Evolutionary conservation across 2,888 invertebrate genomes (phyloP).

Genomic region (Andricus quercusramuli): DNA sequence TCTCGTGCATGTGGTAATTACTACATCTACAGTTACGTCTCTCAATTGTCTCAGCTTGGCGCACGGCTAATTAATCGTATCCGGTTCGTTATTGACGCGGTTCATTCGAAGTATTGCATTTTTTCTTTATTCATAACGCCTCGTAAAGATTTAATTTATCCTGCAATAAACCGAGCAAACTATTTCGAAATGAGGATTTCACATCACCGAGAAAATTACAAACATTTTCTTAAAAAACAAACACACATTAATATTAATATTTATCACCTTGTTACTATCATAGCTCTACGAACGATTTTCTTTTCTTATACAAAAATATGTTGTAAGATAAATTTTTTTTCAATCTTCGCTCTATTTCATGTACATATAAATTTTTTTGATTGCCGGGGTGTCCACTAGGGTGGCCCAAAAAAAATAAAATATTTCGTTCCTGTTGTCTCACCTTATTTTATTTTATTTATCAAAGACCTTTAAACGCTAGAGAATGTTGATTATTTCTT

Average conservation of each 20-base stretch:
- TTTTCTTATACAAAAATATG: neutral
- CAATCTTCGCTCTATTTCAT: too few relatives aligned
- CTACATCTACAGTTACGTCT: conserved; percentile 26
- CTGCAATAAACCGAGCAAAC: neutral
- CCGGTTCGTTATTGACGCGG: conserved; percentile 32
- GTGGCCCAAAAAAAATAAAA: too few relatives aligned
- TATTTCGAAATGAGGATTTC: neutral
- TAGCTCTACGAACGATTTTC: too few relatives aligned
- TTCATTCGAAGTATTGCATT: conserved; percentile 15
- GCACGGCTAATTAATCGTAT: conserved; percentile 25
- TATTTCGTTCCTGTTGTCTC: too few relatives aligned
- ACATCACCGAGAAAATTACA: neutral
- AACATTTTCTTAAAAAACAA: neutral
- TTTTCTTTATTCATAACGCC: neutral
- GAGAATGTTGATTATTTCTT: too few relatives aligned
- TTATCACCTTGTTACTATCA: neutral
- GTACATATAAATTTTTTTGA: too few relatives aligned
- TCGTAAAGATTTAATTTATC: neutral
- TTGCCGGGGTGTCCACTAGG: too few relatives aligned
- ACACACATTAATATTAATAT: neutral
- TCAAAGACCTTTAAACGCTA: too few relatives aligned
- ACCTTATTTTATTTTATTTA: too few relatives aligned
- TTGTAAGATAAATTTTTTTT: too few relatives aligned
- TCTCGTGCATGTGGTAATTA: conserved; percentile 20
- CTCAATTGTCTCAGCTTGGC: conserved; percentile 29